phyloP scores from a whole-genome alignment of 2,113 vertebrate species.

The Dasyprocta punctata region DNA sequence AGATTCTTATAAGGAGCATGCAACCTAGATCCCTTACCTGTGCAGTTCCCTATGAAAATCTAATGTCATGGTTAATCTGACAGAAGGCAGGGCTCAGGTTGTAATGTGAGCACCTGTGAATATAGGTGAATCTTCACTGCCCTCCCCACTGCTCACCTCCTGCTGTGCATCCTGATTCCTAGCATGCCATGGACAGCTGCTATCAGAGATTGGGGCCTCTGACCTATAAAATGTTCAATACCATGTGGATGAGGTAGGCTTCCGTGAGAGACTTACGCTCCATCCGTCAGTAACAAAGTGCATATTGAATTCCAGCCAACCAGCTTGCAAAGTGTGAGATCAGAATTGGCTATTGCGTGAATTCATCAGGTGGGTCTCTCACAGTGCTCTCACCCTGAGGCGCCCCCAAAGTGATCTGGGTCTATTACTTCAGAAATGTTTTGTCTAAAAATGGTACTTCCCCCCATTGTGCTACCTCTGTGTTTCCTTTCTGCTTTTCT shows the following conservation, averaged over 20 bases:
- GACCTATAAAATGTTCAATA: neutral
- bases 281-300: neutral
- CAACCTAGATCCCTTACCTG: neutral
- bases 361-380: neutral
- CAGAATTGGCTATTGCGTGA: neutral
- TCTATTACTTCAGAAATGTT: neutral
- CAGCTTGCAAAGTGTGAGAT: neutral
- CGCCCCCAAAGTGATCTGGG: neutral
- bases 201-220: neutral
- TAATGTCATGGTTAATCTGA: neutral
- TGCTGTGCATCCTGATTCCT: neutral
- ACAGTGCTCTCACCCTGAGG: neutral
- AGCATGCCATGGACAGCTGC: too few relatives aligned
- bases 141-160: neutral
- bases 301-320: neutral
- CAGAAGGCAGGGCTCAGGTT: neutral
- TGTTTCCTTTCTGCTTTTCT: neutral
- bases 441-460: neutral
- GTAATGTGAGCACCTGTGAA: neutral
- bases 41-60: neutral
- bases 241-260: neutral
- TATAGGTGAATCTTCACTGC: neutral
- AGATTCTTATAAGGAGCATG: neutral
- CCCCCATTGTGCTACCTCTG: neutral
- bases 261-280: neutral